phyloP scores from a whole-genome alignment of 2,797 vertebrate genomes.

The Periophthalmus magnuspinnatus region DNA sequence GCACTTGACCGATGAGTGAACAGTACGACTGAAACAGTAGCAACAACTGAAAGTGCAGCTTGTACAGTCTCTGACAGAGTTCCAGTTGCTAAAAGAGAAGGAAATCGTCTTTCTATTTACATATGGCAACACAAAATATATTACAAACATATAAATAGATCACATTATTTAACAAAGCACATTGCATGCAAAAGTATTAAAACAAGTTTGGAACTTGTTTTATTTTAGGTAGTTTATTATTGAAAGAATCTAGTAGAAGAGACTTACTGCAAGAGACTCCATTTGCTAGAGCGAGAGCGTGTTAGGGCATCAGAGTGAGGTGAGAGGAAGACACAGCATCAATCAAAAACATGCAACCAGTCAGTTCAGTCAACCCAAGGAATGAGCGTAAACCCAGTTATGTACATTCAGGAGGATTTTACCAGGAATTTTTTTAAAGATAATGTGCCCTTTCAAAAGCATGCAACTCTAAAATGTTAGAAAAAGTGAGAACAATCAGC shows the following conservation, averaged over 20 bases:
- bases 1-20: conserved; percentile 96
- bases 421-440: conserved; percentile 1
- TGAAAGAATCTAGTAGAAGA: conserved; percentile 50
- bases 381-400: conserved; percentile 38
- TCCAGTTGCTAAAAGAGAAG: conserved; percentile 88
- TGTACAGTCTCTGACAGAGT: conserved; percentile 96
- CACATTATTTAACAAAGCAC: not conserved
- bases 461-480: conserved; percentile 8
- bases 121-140: not conserved
- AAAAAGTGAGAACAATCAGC: not conserved
- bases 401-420: not conserved
- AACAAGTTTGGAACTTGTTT: conserved; percentile 11
- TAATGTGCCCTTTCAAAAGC: conserved; percentile 27
- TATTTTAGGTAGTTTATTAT: conserved; percentile 31
- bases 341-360: conserved; percentile 86
- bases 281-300: conserved; percentile 99
- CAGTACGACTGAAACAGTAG: conserved; percentile 99
- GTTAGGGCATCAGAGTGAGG: conserved; percentile 88
- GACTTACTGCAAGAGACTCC: conserved; percentile 99
- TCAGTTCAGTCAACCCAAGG: conserved; percentile 34
- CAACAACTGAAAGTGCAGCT: conserved; percentile 97
- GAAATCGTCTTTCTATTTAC: conserved; percentile 38
- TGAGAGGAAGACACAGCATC: conserved; percentile 86
- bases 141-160: not conserved
- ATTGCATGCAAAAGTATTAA: conserved; percentile 24